Conservation (phyloP, 2,797 vertebrate genomes). For the Macrochelys suwanniensis region DNA sequence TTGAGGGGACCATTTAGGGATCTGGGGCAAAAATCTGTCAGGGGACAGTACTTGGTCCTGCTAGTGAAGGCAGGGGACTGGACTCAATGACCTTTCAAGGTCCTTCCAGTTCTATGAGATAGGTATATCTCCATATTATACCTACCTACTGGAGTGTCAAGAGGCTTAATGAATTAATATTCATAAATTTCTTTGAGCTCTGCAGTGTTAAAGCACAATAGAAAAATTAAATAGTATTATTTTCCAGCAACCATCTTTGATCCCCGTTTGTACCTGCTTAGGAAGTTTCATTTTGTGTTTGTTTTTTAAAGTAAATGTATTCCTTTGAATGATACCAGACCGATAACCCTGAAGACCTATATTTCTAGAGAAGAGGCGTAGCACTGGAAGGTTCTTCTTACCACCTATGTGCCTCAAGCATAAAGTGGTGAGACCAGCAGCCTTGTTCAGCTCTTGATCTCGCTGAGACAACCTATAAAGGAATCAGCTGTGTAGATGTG, state of each 20-base stretch:
- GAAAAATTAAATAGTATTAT: not conserved
- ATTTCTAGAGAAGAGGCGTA: conserved; percentile 34
- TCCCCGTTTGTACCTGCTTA: conserved; percentile 19
- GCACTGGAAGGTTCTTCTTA: not conserved
- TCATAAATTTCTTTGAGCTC: not conserved
- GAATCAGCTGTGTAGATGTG: not conserved
- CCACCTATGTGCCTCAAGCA: not conserved
- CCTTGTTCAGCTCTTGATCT: not conserved
- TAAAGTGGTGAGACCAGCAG: not conserved
- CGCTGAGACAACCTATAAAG: not conserved
- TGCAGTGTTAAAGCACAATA: conserved; percentile 23
- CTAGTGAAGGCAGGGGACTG: too few species aligned
- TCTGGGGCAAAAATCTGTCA: too few species aligned
- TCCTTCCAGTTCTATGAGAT: too few species aligned
- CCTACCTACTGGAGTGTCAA: not conserved
- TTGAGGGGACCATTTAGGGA: too few species aligned
- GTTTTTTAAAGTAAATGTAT: conserved; percentile 10
- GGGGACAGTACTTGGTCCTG: too few species aligned
- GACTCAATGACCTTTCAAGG: too few species aligned
- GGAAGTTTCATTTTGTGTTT: not conserved
- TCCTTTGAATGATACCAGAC: conserved; percentile 36
- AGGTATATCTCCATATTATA: not conserved
- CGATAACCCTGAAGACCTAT: conserved; percentile 43
- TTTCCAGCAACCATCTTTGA: not conserved
- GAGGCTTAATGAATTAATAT: not conserved